These are phyloP conservation scores for Napeogenes sylphis DNA, from an alignment of 2,888 invertebrate species.

Conservation along the genomic window DNA sequence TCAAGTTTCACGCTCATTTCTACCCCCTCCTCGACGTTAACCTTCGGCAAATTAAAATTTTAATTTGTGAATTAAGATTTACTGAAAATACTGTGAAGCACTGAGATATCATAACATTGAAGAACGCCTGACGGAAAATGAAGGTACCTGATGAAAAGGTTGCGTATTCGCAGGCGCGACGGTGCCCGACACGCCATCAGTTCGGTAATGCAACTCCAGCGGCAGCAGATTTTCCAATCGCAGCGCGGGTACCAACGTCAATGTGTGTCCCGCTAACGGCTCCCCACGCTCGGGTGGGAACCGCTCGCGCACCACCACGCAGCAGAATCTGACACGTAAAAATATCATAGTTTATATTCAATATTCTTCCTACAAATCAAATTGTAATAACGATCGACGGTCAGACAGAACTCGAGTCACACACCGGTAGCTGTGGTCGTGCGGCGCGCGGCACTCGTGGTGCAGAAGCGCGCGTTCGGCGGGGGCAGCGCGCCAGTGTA, in stretches of 20 bases:
- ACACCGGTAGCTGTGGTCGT: slow-evolving; percentile 55
- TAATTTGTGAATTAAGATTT: no score
- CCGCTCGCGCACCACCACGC: slow-evolving; percentile 86
- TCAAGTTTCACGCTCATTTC: slow-evolving; percentile 89
- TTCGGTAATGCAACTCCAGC: slow-evolving; percentile 83
- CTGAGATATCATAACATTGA: neutral
- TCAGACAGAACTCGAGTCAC: no score
- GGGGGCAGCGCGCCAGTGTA: slow-evolving; percentile 53
- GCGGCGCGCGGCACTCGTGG: slow-evolving; percentile 58
- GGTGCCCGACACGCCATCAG: slow-evolving; percentile 42
- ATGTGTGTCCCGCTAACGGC: slow-evolving; percentile 89
- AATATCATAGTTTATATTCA: no score
- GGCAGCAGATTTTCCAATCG: slow-evolving; percentile 93
- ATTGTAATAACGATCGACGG: no score
- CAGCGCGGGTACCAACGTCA: slow-evolving; percentile 90
- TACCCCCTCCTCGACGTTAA: slow-evolving; percentile 84
- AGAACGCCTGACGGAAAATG: no score
- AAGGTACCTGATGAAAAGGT: slow-evolving; percentile 59
- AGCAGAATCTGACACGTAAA: slow-evolving; percentile 81
- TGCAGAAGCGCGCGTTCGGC: slow-evolving; percentile 44
- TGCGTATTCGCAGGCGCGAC: slow-evolving; percentile 57
- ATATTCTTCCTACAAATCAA: no score
- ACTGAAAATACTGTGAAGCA: no score
- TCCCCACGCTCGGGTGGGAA: slow-evolving; percentile 83
- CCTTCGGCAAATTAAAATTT: slow-evolving; percentile 52